Evolutionary conservation across 2,888 invertebrate genomes (phyloP).

Genomic region (Patella ulyssiponensis): DNA sequence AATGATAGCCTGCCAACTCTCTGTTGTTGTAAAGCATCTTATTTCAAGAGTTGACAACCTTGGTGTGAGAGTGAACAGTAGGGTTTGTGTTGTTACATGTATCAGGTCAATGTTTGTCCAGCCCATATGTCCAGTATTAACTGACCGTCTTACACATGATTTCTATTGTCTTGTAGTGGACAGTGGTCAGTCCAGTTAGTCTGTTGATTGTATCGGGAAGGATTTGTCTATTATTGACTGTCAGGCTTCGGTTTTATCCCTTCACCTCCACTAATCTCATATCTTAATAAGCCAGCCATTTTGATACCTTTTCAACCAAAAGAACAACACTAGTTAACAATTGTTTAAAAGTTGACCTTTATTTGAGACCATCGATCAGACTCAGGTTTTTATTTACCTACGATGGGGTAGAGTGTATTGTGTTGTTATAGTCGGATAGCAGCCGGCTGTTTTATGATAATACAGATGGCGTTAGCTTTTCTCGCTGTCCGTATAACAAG

Average conservation of each 20-base stretch:
- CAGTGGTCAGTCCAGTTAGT: not conserved
- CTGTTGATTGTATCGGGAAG: not conserved
- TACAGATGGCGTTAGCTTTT: no score
- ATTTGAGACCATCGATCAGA: no score
- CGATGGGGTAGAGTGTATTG: no score
- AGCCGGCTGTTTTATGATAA: no score
- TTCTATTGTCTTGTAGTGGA: conserved; percentile 1
- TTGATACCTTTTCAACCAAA: no score
- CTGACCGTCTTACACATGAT: not conserved
- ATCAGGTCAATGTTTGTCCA: conserved; percentile 7
- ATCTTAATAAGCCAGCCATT: no score
- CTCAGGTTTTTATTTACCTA: no score
- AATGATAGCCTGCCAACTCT: no score
- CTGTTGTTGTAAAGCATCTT: not conserved
- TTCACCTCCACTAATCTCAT: not conserved
- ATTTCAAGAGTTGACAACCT: not conserved
- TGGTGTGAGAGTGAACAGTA: not conserved
- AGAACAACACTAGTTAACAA: no score
- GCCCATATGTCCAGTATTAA: conserved; percentile 5
- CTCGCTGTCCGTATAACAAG: no score
- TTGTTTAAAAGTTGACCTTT: no score
- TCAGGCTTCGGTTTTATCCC: not conserved
- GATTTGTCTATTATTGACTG: not conserved
- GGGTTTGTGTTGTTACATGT: conserved; percentile 1
- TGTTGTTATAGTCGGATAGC: no score